phyloP scores from a whole-genome alignment of 2,113 vertebrate genomes.

The Gallinago jamesoni region DNA sequence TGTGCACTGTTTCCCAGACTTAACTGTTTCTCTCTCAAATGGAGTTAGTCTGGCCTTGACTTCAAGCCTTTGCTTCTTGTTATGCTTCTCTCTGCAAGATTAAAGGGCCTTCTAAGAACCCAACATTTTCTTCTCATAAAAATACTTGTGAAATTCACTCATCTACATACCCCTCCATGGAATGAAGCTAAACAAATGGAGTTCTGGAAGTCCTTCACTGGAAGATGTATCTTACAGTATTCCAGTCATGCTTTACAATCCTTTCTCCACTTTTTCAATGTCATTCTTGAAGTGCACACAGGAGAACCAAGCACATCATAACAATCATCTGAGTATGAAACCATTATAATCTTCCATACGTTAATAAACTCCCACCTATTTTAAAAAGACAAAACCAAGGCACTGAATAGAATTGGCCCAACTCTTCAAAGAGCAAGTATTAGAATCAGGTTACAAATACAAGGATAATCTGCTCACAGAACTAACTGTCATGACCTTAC shows the following conservation, averaged over 20 bases:
- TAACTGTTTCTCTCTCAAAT: background rate
- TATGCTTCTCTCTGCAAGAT: background rate
- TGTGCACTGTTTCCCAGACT: background rate
- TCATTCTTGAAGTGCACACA: background rate
- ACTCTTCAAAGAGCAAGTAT: background rate
- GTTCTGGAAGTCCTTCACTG: background rate
- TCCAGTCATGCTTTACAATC: background rate
- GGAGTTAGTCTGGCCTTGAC: background rate
- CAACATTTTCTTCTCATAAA: background rate
- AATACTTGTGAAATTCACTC: background rate
- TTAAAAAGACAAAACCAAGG: background rate
- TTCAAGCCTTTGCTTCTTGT: background rate
- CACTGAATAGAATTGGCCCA: background rate
- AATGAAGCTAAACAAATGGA: background rate
- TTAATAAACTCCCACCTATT: background rate
- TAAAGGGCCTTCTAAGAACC: background rate
- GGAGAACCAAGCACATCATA: background rate
- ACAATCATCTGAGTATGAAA: background rate
- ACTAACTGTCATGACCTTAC: background rate
- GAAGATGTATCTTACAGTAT: background rate
- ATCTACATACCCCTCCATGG: background rate
- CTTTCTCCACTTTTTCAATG: background rate
- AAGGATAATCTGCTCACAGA: background rate
- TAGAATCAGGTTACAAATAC: background rate
- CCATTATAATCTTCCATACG: background rate